A percentile compares a stretch with the other conserved stretches of the same genome.
phyloP scores from a whole-genome alignment of 2,888 invertebrate genomes.

The Suillia variegata region DNA sequence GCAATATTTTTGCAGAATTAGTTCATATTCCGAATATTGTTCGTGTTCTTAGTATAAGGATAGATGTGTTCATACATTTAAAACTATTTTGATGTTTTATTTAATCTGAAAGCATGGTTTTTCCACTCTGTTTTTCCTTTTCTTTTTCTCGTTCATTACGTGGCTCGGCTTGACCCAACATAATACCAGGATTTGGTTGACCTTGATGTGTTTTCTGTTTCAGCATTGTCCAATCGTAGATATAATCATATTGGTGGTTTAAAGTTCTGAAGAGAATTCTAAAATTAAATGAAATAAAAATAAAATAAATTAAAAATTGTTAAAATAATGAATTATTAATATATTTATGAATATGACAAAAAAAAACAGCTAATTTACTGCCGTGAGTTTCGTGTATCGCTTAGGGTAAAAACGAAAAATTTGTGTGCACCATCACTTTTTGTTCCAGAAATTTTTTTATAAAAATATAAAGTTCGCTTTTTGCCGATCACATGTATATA shows the following conservation, averaged over 20 bases:
- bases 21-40: neutral
- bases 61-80: neutral
- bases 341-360: neutral
- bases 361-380: too few relatives aligned
- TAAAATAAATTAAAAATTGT: neutral
- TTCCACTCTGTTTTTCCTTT: conserved; percentile 34
- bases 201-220: conserved; percentile 73
- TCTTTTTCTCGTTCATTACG: conserved; percentile 34
- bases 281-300: too few relatives aligned
- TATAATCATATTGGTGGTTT: conserved; percentile 96
- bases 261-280: conserved; percentile 97
- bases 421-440: too few relatives aligned
- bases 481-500: too few relatives aligned
- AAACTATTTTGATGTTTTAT: neutral
- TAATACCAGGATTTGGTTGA: conserved; percentile 35
- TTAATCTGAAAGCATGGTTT: conserved; percentile 34
- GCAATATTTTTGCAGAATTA: neutral
- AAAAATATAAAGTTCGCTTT: too few relatives aligned
- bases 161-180: conserved; percentile 30
- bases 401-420: too few relatives aligned
- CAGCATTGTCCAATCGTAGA: conserved; percentile 98
- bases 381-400: too few relatives aligned
- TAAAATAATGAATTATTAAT: neutral
- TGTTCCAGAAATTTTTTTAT: too few relatives aligned
- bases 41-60: neutral